These are phyloP conservation scores for Lasioglossum leucozonium DNA, from an alignment of 2,888 invertebrate genomes.

Conservation along the genomic window DNA sequence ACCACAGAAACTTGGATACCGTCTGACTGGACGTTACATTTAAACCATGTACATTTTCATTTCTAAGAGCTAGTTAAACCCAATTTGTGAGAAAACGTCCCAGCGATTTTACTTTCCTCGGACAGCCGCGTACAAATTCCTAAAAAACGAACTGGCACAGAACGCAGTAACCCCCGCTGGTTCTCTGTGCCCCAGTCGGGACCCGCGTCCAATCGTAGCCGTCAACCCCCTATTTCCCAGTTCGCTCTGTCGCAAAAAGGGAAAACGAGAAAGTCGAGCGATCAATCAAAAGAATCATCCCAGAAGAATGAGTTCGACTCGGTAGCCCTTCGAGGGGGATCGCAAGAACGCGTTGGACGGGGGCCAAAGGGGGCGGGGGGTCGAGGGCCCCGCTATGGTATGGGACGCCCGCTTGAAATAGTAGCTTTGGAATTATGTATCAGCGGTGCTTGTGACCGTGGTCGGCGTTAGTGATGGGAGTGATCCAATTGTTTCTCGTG, in stretches of 20 bases:
- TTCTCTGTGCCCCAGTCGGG: background rate
- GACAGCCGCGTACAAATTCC: background rate
- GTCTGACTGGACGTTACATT: background rate
- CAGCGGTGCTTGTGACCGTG: conserved; percentile 43
- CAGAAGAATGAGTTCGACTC: conserved; percentile 19
- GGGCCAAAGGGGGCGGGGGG: conserved; percentile 48
- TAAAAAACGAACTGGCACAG: background rate
- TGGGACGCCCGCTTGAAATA: conserved; percentile 71
- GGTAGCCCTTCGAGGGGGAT: conserved; percentile 53
- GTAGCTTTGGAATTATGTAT: conserved; percentile 70
- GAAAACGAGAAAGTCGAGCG: background rate
- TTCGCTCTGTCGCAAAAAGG: conserved; percentile 7
- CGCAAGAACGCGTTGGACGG: conserved; percentile 64
- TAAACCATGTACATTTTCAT: no score
- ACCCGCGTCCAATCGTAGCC: background rate
- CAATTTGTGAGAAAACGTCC: background rate
- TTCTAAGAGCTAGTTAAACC: background rate
- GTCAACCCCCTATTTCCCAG: background rate
- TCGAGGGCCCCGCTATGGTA: conserved; percentile 32
- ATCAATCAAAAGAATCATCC: conserved; percentile 3
- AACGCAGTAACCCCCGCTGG: background rate
- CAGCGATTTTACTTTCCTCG: background rate
- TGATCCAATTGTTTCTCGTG: background rate
- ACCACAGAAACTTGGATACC: background rate
- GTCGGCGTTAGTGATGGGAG: background rate